Conservation (phyloP, 2,888 invertebrate species). For the Amphipyra tragopoginis region DNA sequence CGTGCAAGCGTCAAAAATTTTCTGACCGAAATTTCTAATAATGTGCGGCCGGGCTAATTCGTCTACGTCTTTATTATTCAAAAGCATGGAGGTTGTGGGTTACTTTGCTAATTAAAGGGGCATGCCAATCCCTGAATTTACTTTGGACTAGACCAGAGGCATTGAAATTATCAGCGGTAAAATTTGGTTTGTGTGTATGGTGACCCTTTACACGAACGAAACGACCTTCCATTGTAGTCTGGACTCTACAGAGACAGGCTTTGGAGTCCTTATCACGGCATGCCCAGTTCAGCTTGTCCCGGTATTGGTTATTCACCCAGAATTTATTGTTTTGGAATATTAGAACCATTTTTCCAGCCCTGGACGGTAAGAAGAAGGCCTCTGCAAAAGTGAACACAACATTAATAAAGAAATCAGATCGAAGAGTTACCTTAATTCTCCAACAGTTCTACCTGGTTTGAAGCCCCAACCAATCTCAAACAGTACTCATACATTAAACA, state of each 20-base stretch:
- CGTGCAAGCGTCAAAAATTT: too few species aligned
- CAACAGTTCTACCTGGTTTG: background rate
- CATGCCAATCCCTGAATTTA: conserved; percentile 61
- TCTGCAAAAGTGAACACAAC: conserved; percentile 67
- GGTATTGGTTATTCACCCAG: conserved; percentile 87
- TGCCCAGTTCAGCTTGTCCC: conserved; percentile 86
- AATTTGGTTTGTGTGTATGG: conserved; percentile 83
- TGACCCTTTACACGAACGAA: conserved; percentile 81
- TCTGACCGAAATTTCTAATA: too few species aligned
- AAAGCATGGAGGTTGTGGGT: conserved; percentile 30
- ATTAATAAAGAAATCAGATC: conserved; percentile 21
- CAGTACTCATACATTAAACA: background rate
- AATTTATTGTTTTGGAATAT: conserved; percentile 85
- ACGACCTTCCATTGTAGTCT: conserved; percentile 84
- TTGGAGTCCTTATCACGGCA: conserved; percentile 84
- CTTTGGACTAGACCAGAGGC: conserved; percentile 65
- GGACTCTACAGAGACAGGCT: conserved; percentile 84
- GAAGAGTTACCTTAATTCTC: background rate
- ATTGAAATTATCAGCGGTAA: conserved; percentile 81
- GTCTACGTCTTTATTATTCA: conserved; percentile 23
- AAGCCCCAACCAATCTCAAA: background rate
- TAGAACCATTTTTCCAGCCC: conserved; percentile 85
- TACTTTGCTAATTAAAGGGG: conserved; percentile 43
- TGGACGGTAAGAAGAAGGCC: conserved; percentile 84
- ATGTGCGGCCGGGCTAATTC: too few species aligned